Percentiles rank a stretch among this genome's conserved stretches.
phyloP scores from a whole-genome alignment of 2,113 vertebrate species.

The Sinosuthora webbiana region DNA sequence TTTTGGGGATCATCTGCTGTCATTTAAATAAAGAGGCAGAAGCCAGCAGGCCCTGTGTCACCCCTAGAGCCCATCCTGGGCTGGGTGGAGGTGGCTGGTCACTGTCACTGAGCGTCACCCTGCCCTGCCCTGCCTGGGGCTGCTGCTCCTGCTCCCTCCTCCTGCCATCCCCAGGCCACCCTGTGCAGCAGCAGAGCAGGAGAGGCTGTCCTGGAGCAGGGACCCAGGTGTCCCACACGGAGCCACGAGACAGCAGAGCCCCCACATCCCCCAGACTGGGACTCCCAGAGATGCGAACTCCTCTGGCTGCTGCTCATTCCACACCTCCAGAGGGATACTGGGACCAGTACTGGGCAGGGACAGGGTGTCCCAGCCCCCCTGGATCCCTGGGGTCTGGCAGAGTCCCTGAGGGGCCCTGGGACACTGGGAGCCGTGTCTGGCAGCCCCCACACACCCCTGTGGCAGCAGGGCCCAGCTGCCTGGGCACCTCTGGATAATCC shows the following conservation, averaged over 20 bases:
- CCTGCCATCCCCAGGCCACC: not conserved
- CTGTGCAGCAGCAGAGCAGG: not conserved
- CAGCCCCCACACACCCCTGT: not conserved
- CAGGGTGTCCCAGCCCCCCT: not conserved
- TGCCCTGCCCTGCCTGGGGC: not conserved
- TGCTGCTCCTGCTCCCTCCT: not conserved
- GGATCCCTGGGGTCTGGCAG: not conserved
- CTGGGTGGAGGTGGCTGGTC: not conserved
- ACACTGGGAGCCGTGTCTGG: not conserved
- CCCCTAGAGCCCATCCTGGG: not conserved
- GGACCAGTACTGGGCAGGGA: accelerated
- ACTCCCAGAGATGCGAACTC: accelerated
- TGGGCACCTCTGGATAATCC: slow-evolving; percentile 20
- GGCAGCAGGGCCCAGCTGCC: not conserved
- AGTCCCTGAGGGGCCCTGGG: not conserved
- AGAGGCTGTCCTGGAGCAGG: not conserved
- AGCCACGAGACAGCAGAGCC: not conserved
- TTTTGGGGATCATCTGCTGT: not conserved
- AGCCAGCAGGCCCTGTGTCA: not conserved
- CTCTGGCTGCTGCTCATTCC: not conserved
- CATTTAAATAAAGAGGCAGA: not conserved
- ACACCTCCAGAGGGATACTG: not conserved
- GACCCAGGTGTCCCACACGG: not conserved
- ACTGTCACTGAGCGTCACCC: not conserved
- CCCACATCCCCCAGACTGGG: accelerated